These are phyloP conservation scores for Eupithecia abbreviata DNA, from an alignment of 2,888 invertebrate species.

Conservation along the genomic window DNA sequence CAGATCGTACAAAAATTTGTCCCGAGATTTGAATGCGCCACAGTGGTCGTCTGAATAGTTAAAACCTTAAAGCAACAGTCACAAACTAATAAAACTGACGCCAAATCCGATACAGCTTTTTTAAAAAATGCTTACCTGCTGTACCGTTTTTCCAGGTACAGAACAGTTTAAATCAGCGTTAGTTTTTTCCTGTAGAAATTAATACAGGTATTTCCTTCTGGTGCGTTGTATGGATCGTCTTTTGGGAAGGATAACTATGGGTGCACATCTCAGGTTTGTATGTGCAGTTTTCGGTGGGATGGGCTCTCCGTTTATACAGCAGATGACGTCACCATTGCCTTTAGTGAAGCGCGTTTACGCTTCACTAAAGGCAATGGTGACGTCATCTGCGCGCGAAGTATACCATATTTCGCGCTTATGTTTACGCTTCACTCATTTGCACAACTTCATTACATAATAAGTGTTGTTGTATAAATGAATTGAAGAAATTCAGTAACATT, in stretches of 20 bases:
- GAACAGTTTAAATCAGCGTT: conserved; percentile 19
- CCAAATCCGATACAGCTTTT: too few relatives aligned
- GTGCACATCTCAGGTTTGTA: conserved; percentile 10
- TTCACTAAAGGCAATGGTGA: conserved; percentile 17
- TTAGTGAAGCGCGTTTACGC: not conserved
- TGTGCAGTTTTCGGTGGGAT: conserved; percentile 10
- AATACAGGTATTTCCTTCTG: conserved; percentile 31
- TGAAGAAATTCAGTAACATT: too few relatives aligned
- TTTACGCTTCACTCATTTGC: too few relatives aligned
- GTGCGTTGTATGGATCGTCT: conserved; percentile 24
- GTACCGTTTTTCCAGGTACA: conserved; percentile 12
- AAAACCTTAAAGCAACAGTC: too few relatives aligned
- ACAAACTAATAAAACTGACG: not conserved
- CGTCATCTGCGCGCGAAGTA: conserved; percentile 5
- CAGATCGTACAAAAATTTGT: too few relatives aligned
- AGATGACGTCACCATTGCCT: conserved; percentile 18
- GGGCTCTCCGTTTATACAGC: conserved; percentile 27
- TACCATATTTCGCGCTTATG: too few relatives aligned
- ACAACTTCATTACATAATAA: too few relatives aligned
- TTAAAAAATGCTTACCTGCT: conserved; percentile 20
- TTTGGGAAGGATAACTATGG: conserved; percentile 17
- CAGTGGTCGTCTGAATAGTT: not conserved
- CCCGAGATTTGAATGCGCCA: too few relatives aligned
- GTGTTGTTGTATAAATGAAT: too few relatives aligned
- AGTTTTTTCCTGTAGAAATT: conserved; percentile 20